These are phyloP conservation scores for Brachionus asplanchnoidis DNA, from an alignment of 1,140 invertebrate species.

Conservation along the genomic window DNA sequence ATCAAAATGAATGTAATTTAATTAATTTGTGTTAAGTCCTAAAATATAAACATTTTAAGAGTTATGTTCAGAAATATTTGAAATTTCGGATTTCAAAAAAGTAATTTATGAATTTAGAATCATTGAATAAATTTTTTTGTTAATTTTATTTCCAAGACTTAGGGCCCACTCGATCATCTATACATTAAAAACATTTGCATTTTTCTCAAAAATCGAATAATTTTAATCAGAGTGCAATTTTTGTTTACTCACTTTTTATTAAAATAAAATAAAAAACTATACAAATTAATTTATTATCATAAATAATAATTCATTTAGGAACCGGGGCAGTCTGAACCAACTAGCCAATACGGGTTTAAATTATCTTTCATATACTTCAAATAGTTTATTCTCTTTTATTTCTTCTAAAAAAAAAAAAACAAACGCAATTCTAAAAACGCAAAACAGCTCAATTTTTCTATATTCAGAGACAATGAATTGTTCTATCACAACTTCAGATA, in stretches of 20 bases:
- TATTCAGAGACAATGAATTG: background rate
- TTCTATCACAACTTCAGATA: background rate
- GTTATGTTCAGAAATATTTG: background rate
- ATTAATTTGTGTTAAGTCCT: background rate
- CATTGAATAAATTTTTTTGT: background rate
- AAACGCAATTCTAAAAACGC: background rate
- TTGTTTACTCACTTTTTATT: background rate
- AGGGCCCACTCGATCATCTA: background rate
- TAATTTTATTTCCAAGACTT: background rate
- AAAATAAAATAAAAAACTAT: background rate
- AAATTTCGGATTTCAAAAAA: background rate
- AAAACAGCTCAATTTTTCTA: background rate
- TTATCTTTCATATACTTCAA: background rate
- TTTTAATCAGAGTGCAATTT: background rate
- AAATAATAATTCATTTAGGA: background rate
- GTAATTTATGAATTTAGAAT: background rate
- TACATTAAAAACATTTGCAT: background rate
- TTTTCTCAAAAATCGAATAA: background rate
- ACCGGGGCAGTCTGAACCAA: background rate
- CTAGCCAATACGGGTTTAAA: background rate
- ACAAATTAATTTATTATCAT: background rate
- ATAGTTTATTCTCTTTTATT: background rate
- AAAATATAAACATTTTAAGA: background rate
- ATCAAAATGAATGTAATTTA: background rate
- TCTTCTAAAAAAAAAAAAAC: background rate